Evolutionary conservation across 1,140 invertebrate species (phyloP).

Genomic region (Physella acuta): DNA sequence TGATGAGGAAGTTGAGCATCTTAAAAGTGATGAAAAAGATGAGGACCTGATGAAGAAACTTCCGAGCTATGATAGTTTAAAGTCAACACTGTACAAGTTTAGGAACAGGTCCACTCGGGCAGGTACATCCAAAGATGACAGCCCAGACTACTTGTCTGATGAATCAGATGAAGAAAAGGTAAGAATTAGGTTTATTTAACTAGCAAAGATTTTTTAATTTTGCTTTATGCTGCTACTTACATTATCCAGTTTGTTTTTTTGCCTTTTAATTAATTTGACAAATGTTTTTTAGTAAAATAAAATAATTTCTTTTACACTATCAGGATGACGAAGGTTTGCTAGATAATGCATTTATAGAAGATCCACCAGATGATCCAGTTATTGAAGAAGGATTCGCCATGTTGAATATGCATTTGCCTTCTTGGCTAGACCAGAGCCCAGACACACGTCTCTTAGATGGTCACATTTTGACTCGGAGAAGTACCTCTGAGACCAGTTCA

Average conservation of each 20-base stretch:
- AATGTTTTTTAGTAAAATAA: too few species aligned
- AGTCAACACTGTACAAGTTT: conserved; percentile 14
- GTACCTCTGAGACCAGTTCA: conserved; percentile 1
- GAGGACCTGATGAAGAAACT: conserved; percentile 1
- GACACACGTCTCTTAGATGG: conserved; percentile 15
- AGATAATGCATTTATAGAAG: too few species aligned
- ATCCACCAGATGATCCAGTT: neutral
- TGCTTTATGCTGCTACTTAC: too few species aligned
- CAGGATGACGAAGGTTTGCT: too few species aligned
- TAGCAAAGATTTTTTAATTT: neutral
- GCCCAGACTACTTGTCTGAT: conserved; percentile 1
- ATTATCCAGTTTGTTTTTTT: too few species aligned
- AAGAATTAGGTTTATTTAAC: neutral
- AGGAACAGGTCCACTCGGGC: conserved; percentile 1
- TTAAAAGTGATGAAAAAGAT: conserved; percentile 9
- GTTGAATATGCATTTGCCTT: conserved; percentile 11
- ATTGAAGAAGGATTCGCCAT: conserved; percentile 4
- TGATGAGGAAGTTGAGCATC: conserved; percentile 5
- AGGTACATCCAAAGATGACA: neutral
- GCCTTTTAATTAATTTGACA: too few species aligned
- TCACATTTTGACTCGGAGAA: conserved; percentile 8
- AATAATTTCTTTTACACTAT: too few species aligned
- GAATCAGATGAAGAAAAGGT: conserved; percentile 7
- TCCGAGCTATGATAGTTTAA: conserved; percentile 13
- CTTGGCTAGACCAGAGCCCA: conserved; percentile 7